Evolutionary conservation across 2,113 vertebrate species (phyloP), one percentile per base, ranked within the genome.

Genomic region (Noctilio leporinus): DNA sequence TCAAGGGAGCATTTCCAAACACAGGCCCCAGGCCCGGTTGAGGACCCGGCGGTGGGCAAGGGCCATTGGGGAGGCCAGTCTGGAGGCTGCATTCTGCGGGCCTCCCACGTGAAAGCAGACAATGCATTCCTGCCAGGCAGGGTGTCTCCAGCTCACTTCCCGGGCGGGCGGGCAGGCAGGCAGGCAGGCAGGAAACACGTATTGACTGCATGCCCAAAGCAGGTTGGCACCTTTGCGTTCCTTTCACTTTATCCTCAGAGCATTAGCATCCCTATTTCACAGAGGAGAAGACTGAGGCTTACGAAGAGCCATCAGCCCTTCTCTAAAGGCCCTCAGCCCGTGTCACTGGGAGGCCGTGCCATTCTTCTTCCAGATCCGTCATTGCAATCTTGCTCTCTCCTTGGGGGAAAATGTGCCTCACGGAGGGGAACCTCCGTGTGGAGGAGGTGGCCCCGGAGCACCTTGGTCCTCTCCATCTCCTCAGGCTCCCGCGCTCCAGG

Each of bases 121-220:
- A 93, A 86, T 73, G 89, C 94, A 94, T 93, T 94, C 89, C 86
- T 94, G 86, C 89, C 75, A 80, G 87, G 64, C 64, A 12, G n/a
- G 16, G 87, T 8, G 80, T 53, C 76, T 83, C 26, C 1, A 0
- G 57, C 57, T 95, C 67, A 43, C 59, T 81, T 85, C 88, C 70
- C 73, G 12, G 70, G 67, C 28, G 38, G 78, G 62, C 28, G 73
- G 86, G 88, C 38, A 91, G 67, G 67, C 28, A 47, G 78, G 62
- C 28, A 77, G 86, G 88, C 38, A 91, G 67, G 93, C 49, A 89
- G 86, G 86, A 78, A 94, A 64, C 49, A 77, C 7, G 51, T 81
- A 22, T 1, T 43, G 86, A 82, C 86, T 26, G 47, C 72, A 49
- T 53, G 92, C 78, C 45, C 43, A 26, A 3, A 1, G 19, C 28